A percentile compares a stretch with the other conserved stretches of the same genome.
Conservation (phyloP, 2,888 invertebrate genomes). For the Stratiomys singularior region DNA sequence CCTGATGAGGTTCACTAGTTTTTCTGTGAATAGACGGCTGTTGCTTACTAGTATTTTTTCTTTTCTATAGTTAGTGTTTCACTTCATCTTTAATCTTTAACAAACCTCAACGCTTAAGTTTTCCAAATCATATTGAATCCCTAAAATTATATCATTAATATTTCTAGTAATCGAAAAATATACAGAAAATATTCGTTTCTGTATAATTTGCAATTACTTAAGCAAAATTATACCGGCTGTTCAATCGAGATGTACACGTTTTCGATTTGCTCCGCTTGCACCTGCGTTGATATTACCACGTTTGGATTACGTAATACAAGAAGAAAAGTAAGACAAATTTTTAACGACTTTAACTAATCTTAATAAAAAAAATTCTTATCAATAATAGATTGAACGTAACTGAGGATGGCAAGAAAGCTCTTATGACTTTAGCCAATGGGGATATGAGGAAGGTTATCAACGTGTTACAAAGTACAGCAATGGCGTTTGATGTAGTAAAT, state of each 20-base stretch:
- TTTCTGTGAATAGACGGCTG: too few species aligned
- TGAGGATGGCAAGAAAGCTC: slow-evolving; percentile 88
- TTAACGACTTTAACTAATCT: not conserved
- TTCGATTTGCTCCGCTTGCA: slow-evolving; percentile 91
- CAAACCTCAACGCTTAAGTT: too few species aligned
- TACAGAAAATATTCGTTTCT: slow-evolving; percentile 98
- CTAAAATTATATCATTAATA: not conserved
- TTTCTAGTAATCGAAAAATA: slow-evolving; percentile 96
- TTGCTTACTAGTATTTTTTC: too few species aligned
- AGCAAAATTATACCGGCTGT: slow-evolving; percentile 98
- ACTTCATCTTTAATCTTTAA: too few species aligned
- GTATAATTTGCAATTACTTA: slow-evolving; percentile 98
- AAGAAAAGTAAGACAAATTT: slow-evolving; percentile 75
- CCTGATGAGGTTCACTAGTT: too few species aligned
- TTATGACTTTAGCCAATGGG: slow-evolving; percentile 90
- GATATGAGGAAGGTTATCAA: slow-evolving; percentile 99
- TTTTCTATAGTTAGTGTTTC: too few species aligned
- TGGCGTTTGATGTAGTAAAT: slow-evolving; percentile 89
- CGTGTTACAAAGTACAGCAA: slow-evolving; percentile 94
- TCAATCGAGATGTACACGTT: slow-evolving; percentile 97
- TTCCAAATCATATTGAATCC: too few species aligned
- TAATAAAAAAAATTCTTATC: slow-evolving; percentile 18
- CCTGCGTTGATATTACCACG: slow-evolving; percentile 89
- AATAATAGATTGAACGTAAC: slow-evolving; percentile 79
- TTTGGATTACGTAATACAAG: slow-evolving; percentile 81